These are phyloP conservation scores for Heliconius hewitsoni DNA, from an alignment of 1,140 invertebrate species.

Conservation along the genomic window DNA sequence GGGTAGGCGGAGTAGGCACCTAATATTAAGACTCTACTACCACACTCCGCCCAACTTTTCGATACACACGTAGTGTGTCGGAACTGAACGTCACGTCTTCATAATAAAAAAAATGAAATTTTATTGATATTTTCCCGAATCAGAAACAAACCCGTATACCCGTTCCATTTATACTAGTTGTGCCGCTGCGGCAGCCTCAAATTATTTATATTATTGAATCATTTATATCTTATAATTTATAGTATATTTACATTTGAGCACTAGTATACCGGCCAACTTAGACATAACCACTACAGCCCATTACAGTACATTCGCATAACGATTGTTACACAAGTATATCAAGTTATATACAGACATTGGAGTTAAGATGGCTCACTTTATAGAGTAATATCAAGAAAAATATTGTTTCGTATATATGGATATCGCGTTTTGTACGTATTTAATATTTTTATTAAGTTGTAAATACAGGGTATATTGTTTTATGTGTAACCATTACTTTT, in stretches of 20 bases:
- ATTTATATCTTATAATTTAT: not conserved
- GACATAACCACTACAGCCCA: slow-evolving; percentile 23
- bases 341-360: slow-evolving; percentile 30
- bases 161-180: too few relatives aligned
- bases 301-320: slow-evolving; percentile 40
- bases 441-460: slow-evolving; percentile 31
- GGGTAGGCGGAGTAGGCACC: too few relatives aligned
- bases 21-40: too few relatives aligned
- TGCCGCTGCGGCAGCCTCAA: too few relatives aligned
- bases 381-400: slow-evolving; percentile 37
- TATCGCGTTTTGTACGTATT: slow-evolving; percentile 16
- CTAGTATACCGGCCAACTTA: not conserved
- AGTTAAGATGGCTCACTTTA: slow-evolving; percentile 40
- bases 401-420: slow-evolving; percentile 27
- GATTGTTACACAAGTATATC: slow-evolving; percentile 42
- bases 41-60: too few relatives aligned
- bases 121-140: too few relatives aligned
- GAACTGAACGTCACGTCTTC: too few relatives aligned
- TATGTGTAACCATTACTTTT: slow-evolving; percentile 5
- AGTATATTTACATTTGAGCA: not conserved
- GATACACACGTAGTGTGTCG: too few relatives aligned
- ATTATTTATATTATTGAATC: not conserved
- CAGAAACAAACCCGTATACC: too few relatives aligned
- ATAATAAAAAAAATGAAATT: too few relatives aligned
- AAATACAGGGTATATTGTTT: slow-evolving; percentile 27